Conservation (phyloP, 2,888 invertebrate genomes). For the Melipona beecheii region DNA sequence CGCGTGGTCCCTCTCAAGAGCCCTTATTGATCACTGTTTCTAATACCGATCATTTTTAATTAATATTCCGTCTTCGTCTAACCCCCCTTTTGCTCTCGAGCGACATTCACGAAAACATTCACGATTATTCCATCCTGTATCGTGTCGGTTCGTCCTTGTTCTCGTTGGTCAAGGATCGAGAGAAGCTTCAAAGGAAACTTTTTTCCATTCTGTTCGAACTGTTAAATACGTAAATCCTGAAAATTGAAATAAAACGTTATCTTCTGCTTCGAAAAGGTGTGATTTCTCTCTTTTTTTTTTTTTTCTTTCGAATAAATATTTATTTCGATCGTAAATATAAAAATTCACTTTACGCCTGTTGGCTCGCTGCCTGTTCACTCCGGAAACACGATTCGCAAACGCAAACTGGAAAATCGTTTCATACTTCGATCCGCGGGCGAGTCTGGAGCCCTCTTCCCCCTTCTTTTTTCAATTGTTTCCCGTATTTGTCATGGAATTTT, state of each 20-base stretch:
- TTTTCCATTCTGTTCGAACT: not conserved
- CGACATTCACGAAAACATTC: not conserved
- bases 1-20: slow-evolving; percentile 32
- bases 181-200: not conserved
- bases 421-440: too few species aligned
- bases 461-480: too few species aligned
- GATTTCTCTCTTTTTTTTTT: too few species aligned
- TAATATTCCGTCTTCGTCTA: not conserved
- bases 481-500: too few species aligned
- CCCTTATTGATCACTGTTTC: not conserved
- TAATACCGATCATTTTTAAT: too few species aligned
- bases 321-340: not conserved
- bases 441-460: too few species aligned
- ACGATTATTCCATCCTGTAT: not conserved
- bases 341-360: not conserved
- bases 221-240: not conserved
- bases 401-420: too few species aligned
- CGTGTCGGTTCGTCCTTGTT: slow-evolving; percentile 1
- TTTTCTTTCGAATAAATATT: too few species aligned
- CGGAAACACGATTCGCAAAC: too few species aligned
- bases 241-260: not conserved
- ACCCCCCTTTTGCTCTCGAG: not conserved
- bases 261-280: not conserved
- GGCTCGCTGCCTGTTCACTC: too few species aligned
- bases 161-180: not conserved